A percentile compares a stretch with the other conserved stretches of the same genome.
Evolutionary conservation across 2,888 invertebrate species (phyloP).

Genomic region (Anorthoa munda): DNA sequence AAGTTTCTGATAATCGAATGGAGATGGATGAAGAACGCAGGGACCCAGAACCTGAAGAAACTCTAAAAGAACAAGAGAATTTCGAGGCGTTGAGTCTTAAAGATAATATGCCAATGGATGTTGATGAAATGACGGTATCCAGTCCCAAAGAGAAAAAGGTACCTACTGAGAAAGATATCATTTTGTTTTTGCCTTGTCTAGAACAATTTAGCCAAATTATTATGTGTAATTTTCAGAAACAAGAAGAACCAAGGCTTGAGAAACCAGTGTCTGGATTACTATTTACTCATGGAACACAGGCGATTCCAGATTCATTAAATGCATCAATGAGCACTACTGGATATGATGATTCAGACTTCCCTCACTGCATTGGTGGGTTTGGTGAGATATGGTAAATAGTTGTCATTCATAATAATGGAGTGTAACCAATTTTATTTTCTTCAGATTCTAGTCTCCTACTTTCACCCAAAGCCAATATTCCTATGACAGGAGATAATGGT

Average conservation of each 20-base stretch:
- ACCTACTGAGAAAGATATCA: background rate
- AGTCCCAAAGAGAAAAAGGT: slow-evolving; percentile 68
- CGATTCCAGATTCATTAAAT: slow-evolving; percentile 81
- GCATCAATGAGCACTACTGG: slow-evolving; percentile 82
- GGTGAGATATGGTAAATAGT: background rate
- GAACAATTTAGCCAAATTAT: background rate
- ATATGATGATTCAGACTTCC: slow-evolving; percentile 82
- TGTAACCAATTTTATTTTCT: slow-evolving; percentile 44
- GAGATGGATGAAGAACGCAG: slow-evolving; percentile 51
- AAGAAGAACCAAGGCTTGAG: slow-evolving; percentile 59
- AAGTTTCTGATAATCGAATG: slow-evolving; percentile 46
- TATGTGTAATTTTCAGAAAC: slow-evolving; percentile 60
- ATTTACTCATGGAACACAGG: slow-evolving; percentile 78
- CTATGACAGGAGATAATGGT: slow-evolving; percentile 70
- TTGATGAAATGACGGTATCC: slow-evolving; percentile 60
- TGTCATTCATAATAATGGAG: background rate
- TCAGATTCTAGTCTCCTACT: slow-evolving; percentile 84
- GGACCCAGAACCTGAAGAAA: slow-evolving; percentile 21
- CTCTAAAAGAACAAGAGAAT: slow-evolving; percentile 6
- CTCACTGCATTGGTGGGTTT: slow-evolving; percentile 80
- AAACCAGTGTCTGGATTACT: slow-evolving; percentile 77
- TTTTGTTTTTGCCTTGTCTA: background rate
- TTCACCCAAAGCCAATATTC: slow-evolving; percentile 84
- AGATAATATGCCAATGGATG: slow-evolving; percentile 55
- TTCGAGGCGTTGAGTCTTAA: slow-evolving; percentile 17